phyloP scores from a whole-genome alignment of 2,797 vertebrate species.

The Trachops cirrhosus region DNA sequence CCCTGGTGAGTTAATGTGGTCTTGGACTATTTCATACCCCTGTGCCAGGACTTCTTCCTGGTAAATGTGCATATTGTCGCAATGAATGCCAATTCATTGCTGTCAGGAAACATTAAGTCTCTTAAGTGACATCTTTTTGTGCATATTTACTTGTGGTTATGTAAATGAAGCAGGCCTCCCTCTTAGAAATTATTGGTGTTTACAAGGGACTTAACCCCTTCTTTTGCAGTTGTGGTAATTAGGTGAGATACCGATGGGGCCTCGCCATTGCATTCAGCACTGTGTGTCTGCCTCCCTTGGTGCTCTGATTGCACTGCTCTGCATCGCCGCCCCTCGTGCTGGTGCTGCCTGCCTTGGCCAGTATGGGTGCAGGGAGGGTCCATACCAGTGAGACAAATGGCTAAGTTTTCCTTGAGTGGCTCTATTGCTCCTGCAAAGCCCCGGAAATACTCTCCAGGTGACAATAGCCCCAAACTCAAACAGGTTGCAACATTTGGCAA shows the following conservation, averaged over 20 bases:
- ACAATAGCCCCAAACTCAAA: not conserved
- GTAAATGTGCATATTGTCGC: not conserved
- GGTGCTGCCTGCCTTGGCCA: not conserved
- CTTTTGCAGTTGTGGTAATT: not conserved
- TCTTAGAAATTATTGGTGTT: conserved; percentile 28
- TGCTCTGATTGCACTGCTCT: not conserved
- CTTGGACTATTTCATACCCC: not conserved
- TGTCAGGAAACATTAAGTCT: conserved; percentile 42
- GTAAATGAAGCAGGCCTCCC: not conserved
- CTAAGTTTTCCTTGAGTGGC: not conserved
- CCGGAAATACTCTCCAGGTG: not conserved
- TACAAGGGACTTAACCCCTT: not conserved
- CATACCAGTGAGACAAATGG: not conserved
- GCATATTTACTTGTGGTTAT: conserved; percentile 34
- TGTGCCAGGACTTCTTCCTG: not conserved
- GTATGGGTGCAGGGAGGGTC: not conserved
- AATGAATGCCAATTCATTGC: not conserved
- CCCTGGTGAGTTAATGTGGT: not conserved
- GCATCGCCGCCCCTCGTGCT: fast-evolving
- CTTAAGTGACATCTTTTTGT: not conserved
- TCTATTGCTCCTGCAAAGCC: not conserved
- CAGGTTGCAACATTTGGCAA: not conserved
- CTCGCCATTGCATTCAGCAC: not conserved
- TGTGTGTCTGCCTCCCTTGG: not conserved
- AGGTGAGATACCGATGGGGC: not conserved